Evolutionary conservation across 1,140 invertebrate species (phyloP), one percentile per base, ranked within the genome.

Genomic region (Hermetia illucens): DNA sequence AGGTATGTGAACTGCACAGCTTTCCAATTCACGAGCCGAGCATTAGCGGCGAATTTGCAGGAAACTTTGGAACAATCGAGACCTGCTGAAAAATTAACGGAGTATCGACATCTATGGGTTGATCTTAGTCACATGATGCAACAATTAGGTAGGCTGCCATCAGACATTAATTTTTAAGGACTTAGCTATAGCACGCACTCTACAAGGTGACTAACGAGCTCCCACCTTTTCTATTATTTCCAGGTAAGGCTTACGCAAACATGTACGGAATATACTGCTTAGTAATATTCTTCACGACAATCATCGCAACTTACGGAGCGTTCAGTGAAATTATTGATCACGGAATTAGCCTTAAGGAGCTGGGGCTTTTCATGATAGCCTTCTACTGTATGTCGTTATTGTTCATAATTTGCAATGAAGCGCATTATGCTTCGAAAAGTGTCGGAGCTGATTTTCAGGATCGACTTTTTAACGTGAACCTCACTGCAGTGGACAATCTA

Each of bases 81-180:
- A n/a, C 65, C 70, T 3, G 65, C 69, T 5, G 49, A 62, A 17
- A 65, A 65, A 45, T 52, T 74, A 15, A 68, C 66, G 3, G 69
- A 70, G 43, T 72, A 67, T 46, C 58, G 71, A 24, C 64, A 71
- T 50, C 48, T 74, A 27, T 74, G 71, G 71, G 68, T 72, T 0
- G 70, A 74, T 51, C 48, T 74, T 21, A 72, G 69, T 3, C 69
- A 74, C 47, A 71, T 72, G 69, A 74, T 72, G 71, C 71, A 74
- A 51, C 71, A 74, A 46, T 49, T 74, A 15, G 71, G 70, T 64
- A 49, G 6, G 24, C 6, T 8, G 6, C 24, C 24, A 8, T 25
- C 24, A 25, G 6, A 25, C 6, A 8, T 25, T 25, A 8, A 25
- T 25, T 25, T 25, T 8, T 25, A 8, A 8, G 24, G 6, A 8